phyloP scores from a whole-genome alignment of 2,113 vertebrate genomes.

The Protomyctophum bolini region DNA sequence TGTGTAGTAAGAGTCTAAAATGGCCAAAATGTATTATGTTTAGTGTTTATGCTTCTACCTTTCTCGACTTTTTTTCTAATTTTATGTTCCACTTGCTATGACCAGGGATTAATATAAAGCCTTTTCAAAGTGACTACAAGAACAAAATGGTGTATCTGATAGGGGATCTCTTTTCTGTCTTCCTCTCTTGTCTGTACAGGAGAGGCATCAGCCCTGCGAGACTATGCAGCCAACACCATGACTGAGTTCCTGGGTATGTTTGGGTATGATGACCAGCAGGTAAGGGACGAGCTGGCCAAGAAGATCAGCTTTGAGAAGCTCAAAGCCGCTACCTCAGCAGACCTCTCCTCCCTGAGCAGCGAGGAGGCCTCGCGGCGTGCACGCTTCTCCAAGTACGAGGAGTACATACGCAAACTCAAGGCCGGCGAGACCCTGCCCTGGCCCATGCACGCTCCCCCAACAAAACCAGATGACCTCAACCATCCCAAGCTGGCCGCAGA shows the following conservation, averaged over 20 bases:
- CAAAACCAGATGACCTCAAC: conserved; percentile 86
- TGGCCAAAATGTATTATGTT: neutral
- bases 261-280: conserved; percentile 95
- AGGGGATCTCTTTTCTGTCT: conserved; percentile 14
- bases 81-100: neutral
- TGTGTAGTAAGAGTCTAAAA: too few species aligned
- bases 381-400: conserved; percentile 98
- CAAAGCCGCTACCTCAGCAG: conserved; percentile 89
- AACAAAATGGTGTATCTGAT: neutral
- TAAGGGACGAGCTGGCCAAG: conserved; percentile 92
- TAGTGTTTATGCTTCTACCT: neutral
- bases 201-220: conserved; percentile 89
- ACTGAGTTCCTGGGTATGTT: conserved; percentile 98
- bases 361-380: conserved; percentile 89
- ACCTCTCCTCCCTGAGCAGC: conserved; percentile 79
- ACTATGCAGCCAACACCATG: conserved; percentile 98
- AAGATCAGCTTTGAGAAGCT: conserved; percentile 97
- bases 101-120: neutral
- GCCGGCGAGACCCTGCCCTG: conserved; percentile 92
- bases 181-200: conserved; percentile 70
- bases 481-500: conserved; percentile 82
- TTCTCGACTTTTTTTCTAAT: conserved; percentile 5
- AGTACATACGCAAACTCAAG: conserved; percentile 97
- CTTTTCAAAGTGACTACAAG: neutral
- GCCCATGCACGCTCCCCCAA: conserved; percentile 82